Percentiles rank a stretch among this genome's conserved stretches.
phyloP scores from a whole-genome alignment of 2,797 vertebrate species.

The Xerus rutilus region DNA sequence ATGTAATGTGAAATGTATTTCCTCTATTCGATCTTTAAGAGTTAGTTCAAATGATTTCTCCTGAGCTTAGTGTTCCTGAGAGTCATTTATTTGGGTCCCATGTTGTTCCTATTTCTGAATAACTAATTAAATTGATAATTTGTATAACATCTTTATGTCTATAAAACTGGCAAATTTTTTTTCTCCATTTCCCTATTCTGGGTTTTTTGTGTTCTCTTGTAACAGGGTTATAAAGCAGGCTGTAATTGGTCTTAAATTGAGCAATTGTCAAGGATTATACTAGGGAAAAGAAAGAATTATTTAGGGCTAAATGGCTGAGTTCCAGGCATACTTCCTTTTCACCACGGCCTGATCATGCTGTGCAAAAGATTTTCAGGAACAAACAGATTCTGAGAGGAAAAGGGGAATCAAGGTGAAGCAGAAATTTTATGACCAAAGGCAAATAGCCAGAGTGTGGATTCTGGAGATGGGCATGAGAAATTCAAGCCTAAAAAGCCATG shows the following conservation, averaged over 20 bases:
- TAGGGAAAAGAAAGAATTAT: neutral
- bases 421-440: neutral
- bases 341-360: neutral
- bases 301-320: neutral
- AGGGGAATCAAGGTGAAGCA: neutral
- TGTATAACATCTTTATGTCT: neutral
- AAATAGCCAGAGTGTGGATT: neutral
- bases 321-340: neutral
- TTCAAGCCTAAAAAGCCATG: neutral
- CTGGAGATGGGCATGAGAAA: no score
- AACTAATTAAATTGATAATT: neutral
- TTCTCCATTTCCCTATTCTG: neutral
- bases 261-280: neutral
- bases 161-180: neutral
- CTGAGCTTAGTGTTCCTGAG: neutral
- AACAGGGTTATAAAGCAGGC: neutral
- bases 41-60: neutral
- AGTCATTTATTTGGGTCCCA: neutral
- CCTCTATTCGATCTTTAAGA: neutral
- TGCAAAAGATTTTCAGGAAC: neutral
- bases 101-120: neutral
- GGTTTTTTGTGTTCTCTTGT: neutral
- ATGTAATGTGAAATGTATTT: neutral
- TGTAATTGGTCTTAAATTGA: neutral
- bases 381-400: neutral